Evolutionary conservation across 2,888 invertebrate genomes (phyloP), one percentile per base, ranked within the genome.

Genomic region (Sylvicola cinctus): DNA sequence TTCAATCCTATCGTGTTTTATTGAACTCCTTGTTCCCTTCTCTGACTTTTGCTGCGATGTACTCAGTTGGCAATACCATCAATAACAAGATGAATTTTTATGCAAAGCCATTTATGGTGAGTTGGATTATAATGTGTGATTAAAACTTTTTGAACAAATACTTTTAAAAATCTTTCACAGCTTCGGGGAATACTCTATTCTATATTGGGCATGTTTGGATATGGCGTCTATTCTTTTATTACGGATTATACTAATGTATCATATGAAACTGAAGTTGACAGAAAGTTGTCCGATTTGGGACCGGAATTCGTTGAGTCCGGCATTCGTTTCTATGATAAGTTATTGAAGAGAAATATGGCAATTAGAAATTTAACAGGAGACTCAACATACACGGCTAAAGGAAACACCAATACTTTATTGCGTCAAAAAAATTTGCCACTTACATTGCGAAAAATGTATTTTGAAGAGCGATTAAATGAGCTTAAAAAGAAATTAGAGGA

Each of bases 271-370:
- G 42, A 59, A 10, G 65, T 68, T 14, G 84, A 87, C 50, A 56
- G 65, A 35, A 53, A 60, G 40, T 56, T 85, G 14, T 65, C 67
- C 40, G 51, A 62, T 20, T 49, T 74, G 36, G 70, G 71, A 28
- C 54, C 60, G 28, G 61, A 38, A 37, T 34, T 16, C 3, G 11
- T 26, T 8, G 63, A 72, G 48, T 80, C 81, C 31, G 87, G 81
- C 3, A 58, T 71, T 20, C 72, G 75, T 50, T 87, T 68, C 58
- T 87, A 84, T 49, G 65, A 68, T 16, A 81, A 80, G 57, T 49
- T 70, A 16, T 49, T 80, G 27, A 59, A 70, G 43, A 68, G 77
- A 49, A 87, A 87, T 53, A 66, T 71, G 45, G 79, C 80, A 1
- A 51, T 84, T 13, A 61, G 78, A 43, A 57, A 61, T 38, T 50